phyloP scores from a whole-genome alignment of 2,113 vertebrate species.

The Pleuronectes platessa region DNA sequence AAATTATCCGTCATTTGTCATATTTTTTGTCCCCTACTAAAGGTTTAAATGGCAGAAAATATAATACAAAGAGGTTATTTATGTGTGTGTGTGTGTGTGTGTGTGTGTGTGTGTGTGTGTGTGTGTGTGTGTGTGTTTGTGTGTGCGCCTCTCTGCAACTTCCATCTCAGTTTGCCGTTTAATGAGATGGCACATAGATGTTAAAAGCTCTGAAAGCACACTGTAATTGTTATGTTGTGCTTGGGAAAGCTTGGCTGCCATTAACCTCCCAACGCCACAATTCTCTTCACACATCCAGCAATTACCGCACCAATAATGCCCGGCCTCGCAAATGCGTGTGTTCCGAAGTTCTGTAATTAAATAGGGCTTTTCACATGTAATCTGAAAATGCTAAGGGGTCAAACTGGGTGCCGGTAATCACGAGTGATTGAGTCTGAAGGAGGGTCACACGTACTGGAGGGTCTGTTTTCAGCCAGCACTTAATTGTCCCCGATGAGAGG shows the following conservation, averaged over 20 bases:
- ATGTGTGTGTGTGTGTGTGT: slow-evolving; percentile 9
- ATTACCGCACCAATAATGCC: slow-evolving; percentile 75
- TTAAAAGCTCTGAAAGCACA: slow-evolving; percentile 83
- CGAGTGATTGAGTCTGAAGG: slow-evolving; percentile 68
- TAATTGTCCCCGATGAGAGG: slow-evolving; percentile 60
- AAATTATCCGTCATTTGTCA: slow-evolving; percentile 2
- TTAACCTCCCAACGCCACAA: slow-evolving; percentile 86
- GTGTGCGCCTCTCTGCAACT: slow-evolving; percentile 19
- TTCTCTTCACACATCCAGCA: slow-evolving; percentile 78
- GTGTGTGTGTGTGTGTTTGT: slow-evolving; percentile 20
- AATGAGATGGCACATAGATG: slow-evolving; percentile 77
- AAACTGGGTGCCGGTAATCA: slow-evolving; percentile 64
- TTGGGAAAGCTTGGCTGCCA: slow-evolving; percentile 84
- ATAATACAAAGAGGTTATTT: slow-evolving; percentile 32
- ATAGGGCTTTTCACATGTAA: slow-evolving; percentile 79
- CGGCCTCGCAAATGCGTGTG: slow-evolving; percentile 60
- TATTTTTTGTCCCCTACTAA: slow-evolving; percentile 17
- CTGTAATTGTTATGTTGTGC: slow-evolving; percentile 85
- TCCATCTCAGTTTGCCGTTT: slow-evolving; percentile 56
- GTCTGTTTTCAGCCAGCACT: slow-evolving; percentile 34
- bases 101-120: slow-evolving; percentile 2
- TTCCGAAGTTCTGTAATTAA: slow-evolving; percentile 80
- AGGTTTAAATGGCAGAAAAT: slow-evolving; percentile 42
- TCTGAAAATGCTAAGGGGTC: slow-evolving; percentile 72
- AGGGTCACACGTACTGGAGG: slow-evolving; percentile 45